These are phyloP conservation scores for Athripsodes cinereus DNA, from an alignment of 2,888 invertebrate genomes.

Conservation along the genomic window DNA sequence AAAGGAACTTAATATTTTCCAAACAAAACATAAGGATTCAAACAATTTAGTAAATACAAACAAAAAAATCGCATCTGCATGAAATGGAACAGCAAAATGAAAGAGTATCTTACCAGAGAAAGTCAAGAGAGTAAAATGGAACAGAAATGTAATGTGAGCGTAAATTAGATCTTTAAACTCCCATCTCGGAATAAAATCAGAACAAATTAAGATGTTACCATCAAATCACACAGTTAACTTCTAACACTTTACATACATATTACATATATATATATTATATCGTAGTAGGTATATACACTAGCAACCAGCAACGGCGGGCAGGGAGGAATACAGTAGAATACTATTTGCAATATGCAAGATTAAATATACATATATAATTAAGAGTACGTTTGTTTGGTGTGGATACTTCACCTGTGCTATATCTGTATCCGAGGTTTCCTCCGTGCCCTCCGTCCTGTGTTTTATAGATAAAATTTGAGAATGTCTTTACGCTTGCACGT, in stretches of 20 bases:
- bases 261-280: conserved; percentile 7
- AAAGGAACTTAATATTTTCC: no score
- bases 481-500: conserved; percentile 47
- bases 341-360: background rate
- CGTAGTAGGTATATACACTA: no score
- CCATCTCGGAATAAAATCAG: background rate
- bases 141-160: no score
- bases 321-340: conserved; percentile 7
- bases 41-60: no score
- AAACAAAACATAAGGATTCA: no score
- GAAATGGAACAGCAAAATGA: no score
- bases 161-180: background rate
- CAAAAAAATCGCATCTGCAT: no score
- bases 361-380: background rate
- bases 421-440: conserved; percentile 1
- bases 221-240: background rate
- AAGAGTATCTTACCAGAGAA: no score
- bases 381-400: no score
- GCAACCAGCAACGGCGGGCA: conserved; percentile 13
- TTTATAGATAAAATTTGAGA: background rate
- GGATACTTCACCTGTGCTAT: background rate
- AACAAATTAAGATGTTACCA: background rate
- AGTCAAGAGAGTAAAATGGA: no score
- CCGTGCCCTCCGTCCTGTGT: conserved; percentile 12
- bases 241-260: conserved; percentile 1